These are phyloP conservation scores for Dysidea cf. avara DNA, from an alignment of 37 sponge, comb jelly and placozoan species.

Conservation along the genomic window DNA sequence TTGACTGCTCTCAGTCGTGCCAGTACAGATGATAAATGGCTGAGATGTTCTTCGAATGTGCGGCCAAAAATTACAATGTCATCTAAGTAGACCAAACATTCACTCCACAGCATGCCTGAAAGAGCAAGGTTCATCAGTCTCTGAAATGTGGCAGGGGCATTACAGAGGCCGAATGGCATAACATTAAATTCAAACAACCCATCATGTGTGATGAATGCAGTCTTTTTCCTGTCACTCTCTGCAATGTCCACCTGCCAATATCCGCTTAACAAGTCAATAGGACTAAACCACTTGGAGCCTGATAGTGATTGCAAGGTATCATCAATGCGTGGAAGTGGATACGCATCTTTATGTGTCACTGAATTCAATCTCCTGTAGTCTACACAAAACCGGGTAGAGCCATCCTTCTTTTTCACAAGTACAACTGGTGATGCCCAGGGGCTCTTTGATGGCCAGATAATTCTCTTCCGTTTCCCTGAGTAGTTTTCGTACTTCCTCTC, in stretches of 20 bases:
- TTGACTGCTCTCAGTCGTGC: constrained; percentile 8
- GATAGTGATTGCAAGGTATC: constrained; percentile 30
- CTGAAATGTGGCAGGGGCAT: constrained; percentile 41
- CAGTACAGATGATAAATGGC: constrained; percentile 16
- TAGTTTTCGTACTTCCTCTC: neutral
- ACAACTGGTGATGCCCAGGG: constrained; percentile 30
- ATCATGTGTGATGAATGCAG: constrained; percentile 43
- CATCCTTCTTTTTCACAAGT: constrained; percentile 21
- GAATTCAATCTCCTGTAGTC: constrained; percentile 35
- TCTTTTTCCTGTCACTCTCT: constrained; percentile 21
- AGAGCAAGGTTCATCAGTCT: constrained; percentile 28
- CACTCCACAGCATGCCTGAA: constrained; percentile 22
- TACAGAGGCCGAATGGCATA: constrained; percentile 53
- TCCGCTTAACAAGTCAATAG: constrained; percentile 33
- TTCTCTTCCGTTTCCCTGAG: neutral
- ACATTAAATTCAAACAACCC: constrained; percentile 43
- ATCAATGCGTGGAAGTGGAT: constrained; percentile 42
- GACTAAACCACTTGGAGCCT: constrained; percentile 26
- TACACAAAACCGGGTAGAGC: constrained; percentile 13
- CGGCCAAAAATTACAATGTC: constrained; percentile 39
- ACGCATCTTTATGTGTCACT: constrained; percentile 27
- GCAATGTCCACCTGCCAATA: constrained; percentile 44
- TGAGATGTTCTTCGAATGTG: constrained; percentile 23
- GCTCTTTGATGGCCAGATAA: constrained; percentile 3
- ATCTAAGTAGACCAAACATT: constrained; percentile 48